Evolutionary conservation across 1,140 invertebrate species (phyloP), one percentile per base, ranked within the genome.

Genomic region (Battus philenor): DNA sequence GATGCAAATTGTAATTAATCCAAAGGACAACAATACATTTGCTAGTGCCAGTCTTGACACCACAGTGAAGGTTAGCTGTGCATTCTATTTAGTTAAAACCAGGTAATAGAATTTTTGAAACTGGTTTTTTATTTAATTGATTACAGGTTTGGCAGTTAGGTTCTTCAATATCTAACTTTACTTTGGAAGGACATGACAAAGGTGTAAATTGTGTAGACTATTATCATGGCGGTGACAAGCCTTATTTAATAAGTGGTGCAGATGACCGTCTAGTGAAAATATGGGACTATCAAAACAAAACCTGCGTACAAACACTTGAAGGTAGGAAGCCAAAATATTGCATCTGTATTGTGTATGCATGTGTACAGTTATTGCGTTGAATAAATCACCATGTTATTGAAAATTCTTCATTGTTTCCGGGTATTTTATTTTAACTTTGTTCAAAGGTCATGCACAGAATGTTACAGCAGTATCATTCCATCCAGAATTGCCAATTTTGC

Each of bases 21-120:
- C 98, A 0, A 99, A 99, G 81, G 98, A 99, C 74, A 99, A 99
- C 79, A 99, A 99, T 76, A 99, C 98, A n/a, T 99, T 99, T 88
- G 98, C 98, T 2, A 98, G 96, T 72, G 98, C 98, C 13, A 99
- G 98, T 11, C 88, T 99, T 1, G 98, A 99, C 86, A 91, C 96
- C 52, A 99, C 97, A 1, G 92, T 99, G 3, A 99, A 99, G 90
- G 95, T 94, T 79, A 61, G 57, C 46, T 44, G 16, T 30, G 1
- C 29, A n/a, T 12, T 27, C 44, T 16, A 45, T 4, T 26, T n/a
- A n/a, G n/a, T n/a, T n/a, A n/a, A n/a, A n/a, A n/a, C n/a, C n/a
- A n/a, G n/a, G n/a, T 30, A 3, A 32, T 45, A 24, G 7, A 36
- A n/a, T 26, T 17, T 44, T 1, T n/a, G 8, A 4, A 31, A 8